Percentiles rank a stretch among this genome's conserved stretches.
phyloP scores from a whole-genome alignment of 1,140 invertebrate genomes.

The Caerostris darwini region DNA sequence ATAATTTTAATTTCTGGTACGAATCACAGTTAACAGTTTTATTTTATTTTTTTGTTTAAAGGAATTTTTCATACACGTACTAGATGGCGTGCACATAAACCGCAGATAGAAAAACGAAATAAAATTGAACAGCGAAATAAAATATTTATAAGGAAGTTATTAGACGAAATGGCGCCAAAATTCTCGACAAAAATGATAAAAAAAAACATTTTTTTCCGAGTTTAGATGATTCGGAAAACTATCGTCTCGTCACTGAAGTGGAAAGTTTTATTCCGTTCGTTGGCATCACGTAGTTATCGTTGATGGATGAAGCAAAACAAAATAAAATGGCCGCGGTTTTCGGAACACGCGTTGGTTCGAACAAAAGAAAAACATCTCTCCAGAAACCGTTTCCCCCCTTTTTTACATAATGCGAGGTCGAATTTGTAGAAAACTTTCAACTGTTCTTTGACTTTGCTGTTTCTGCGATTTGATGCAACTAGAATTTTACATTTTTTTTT shows the following conservation, averaged over 20 bases:
- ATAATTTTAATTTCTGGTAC: too few relatives aligned
- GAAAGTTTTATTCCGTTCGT: slow-evolving; percentile 36
- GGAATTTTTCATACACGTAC: background rate
- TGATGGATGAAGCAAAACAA: background rate
- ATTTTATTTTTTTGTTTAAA: background rate
- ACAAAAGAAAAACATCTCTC: background rate
- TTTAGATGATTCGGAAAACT: slow-evolving; percentile 4
- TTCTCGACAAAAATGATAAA: background rate
- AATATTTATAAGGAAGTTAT: slow-evolving; percentile 16
- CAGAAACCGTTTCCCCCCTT: background rate
- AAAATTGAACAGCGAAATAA: background rate
- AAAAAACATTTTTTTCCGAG: background rate
- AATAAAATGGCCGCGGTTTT: slow-evolving; percentile 7
- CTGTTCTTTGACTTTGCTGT: background rate
- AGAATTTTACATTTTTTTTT: background rate
- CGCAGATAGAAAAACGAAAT: background rate
- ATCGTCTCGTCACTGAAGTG: slow-evolving; percentile 19
- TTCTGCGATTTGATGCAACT: background rate
- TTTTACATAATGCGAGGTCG: background rate
- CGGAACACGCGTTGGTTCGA: background rate
- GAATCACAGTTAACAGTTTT: too few relatives aligned
- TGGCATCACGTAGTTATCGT: slow-evolving; percentile 6
- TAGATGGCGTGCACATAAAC: background rate
- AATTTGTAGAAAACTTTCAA: background rate
- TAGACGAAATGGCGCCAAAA: slow-evolving; percentile 5